Percentiles rank a stretch among this genome's conserved stretches.
Evolutionary conservation across 2,797 vertebrate genomes (phyloP).

Genomic region (Melanotaenia nigrans): DNA sequence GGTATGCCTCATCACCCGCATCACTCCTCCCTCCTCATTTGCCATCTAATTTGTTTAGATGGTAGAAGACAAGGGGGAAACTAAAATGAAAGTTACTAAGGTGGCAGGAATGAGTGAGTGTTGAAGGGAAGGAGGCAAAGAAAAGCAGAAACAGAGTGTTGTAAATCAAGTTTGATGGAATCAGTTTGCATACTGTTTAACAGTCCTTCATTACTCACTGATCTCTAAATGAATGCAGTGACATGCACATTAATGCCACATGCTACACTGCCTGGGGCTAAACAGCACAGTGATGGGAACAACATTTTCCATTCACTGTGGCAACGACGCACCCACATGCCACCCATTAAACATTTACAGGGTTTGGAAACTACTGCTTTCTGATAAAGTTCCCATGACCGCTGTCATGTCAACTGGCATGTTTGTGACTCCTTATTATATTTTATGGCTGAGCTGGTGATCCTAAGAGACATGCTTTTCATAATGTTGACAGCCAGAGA

Average conservation of each 20-base stretch:
- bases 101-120: slow-evolving; percentile 21
- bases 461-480: slow-evolving; percentile 13
- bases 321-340: slow-evolving; percentile 51
- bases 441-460: slow-evolving; percentile 25
- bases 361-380: slow-evolving; percentile 56
- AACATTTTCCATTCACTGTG: slow-evolving; percentile 68
- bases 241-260: slow-evolving; percentile 64
- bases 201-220: slow-evolving; percentile 64
- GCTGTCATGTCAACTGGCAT: slow-evolving; percentile 48
- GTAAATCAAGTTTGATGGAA: slow-evolving; percentile 63
- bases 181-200: slow-evolving; percentile 40
- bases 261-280: slow-evolving; percentile 58
- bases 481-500: slow-evolving; percentile 7
- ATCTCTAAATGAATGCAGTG: slow-evolving; percentile 49
- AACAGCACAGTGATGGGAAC: slow-evolving; percentile 63
- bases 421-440: slow-evolving; percentile 50
- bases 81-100: slow-evolving; percentile 28
- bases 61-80: slow-evolving; percentile 29
- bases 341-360: slow-evolving; percentile 62
- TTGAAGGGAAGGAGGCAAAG: background rate
- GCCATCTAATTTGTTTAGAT: slow-evolving; percentile 73
- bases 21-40: slow-evolving; percentile 73
- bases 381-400: slow-evolving; percentile 63
- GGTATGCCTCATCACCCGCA: slow-evolving; percentile 67
- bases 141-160: slow-evolving; percentile 17